Conservation (phyloP, 2,888 invertebrate genomes). For the Halictus ligatus region DNA sequence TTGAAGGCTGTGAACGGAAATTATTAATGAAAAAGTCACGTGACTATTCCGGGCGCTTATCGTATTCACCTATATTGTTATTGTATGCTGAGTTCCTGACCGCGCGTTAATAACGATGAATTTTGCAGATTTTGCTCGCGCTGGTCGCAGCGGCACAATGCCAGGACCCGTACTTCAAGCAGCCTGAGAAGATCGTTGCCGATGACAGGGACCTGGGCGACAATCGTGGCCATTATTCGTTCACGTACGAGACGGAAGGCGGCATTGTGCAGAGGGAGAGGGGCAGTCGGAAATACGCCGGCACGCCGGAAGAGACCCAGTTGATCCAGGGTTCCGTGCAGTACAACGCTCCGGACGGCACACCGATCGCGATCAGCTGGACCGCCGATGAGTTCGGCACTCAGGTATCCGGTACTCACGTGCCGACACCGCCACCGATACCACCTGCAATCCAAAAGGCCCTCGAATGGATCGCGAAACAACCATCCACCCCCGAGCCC, state of each 20-base stretch:
- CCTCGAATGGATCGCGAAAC: constrained; percentile 82
- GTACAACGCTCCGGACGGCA: constrained; percentile 83
- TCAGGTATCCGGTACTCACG: constrained; percentile 80
- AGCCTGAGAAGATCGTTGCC: constrained; percentile 80
- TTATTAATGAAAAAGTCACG: too few species aligned
- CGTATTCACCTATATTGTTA: too few species aligned
- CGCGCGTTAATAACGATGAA: too few species aligned
- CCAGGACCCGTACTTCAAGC: constrained; percentile 78
- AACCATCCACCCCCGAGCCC: constrained; percentile 79
- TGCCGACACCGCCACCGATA: constrained; percentile 82
- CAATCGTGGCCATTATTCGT: constrained; percentile 79
- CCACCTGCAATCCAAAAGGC: constrained; percentile 81
- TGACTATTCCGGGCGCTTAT: too few species aligned
- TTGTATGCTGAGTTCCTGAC: too few species aligned
- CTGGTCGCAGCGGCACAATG: constrained; percentile 66
- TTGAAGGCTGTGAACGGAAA: too few species aligned
- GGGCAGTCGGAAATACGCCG: constrained; percentile 81
- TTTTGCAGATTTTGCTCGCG: constrained; percentile 69
- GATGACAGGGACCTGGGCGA: constrained; percentile 79
- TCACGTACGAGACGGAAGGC: constrained; percentile 82
- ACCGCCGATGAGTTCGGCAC: constrained; percentile 82
- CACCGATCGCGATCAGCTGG: constrained; percentile 82
- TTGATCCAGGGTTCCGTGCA: constrained; percentile 83
- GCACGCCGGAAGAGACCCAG: constrained; percentile 81
- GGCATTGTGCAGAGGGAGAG: constrained; percentile 81